Evolutionary conservation across 2,797 vertebrate genomes (phyloP), one percentile per base, ranked within the genome.

Genomic region (Xenopus petersii): DNA sequence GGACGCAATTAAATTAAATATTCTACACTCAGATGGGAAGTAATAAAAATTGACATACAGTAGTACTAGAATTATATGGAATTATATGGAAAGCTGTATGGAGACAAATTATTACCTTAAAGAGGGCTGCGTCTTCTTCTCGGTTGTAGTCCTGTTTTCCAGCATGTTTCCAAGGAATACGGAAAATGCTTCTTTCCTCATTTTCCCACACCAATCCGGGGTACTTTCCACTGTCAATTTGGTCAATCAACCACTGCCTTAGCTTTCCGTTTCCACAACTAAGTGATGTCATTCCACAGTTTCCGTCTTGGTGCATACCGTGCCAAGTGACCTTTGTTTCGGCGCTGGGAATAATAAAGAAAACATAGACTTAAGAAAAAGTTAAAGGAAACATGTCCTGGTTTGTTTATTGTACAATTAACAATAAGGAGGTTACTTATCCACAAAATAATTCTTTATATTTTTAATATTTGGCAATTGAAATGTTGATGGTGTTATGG

Each of bases 61-160:
- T 42, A 42, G 36, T 9, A 42, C 36, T 42, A 6, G 36, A 9
- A 42, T 6, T 5, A 42, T 42, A 42, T 3, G 5, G 36, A 9
- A 42, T 6, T 5, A 42, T 42, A 42, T 3, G 5, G 6, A 42
- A 42, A 42, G 36, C 8, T 42, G 36, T 42, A 42, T 30, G 26
- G 26, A 30, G 3, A 42, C 36, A 42, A 42, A 42, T 42, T 1
- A 46, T 64, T 87, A 98, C 96, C 94, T 97, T 98, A 85, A 98
- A 99, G 82, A 98, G 95, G n/a, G 97, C 97, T 0, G 97, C 97
- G 70, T 99, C 97, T 86, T 98, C 97, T 7, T 98, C 96, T 0
- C 95, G 90, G 87, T 98, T 98, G 91, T 99, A 98, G 91, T 98
- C 96, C 87, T 99, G 97, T 77, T 98, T 99, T 74, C 97, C 97